These are phyloP conservation scores for Pongo abelii DNA, from an alignment of 2,113 vertebrate species.

Conservation along the genomic window DNA sequence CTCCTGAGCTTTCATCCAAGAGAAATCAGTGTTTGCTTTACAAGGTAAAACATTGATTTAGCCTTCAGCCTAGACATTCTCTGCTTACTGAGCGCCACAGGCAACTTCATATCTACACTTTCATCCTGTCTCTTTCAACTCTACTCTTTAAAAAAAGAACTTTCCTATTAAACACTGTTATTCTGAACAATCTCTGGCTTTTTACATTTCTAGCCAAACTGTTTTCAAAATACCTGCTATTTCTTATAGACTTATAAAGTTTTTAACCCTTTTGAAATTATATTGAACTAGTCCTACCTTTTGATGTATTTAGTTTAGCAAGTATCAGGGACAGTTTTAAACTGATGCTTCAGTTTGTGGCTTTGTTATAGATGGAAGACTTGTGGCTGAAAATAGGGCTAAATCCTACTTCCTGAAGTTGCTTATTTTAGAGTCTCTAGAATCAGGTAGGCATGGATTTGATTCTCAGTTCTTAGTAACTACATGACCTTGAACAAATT, in stretches of 20 bases:
- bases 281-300: background rate
- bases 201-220: background rate
- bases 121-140: conserved; percentile 2
- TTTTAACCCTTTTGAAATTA: background rate
- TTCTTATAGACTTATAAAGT: background rate
- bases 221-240: background rate
- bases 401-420: background rate
- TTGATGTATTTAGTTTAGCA: background rate
- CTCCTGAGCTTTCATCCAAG: background rate
- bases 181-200: background rate
- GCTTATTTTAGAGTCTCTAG: background rate
- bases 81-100: background rate
- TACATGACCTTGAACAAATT: background rate
- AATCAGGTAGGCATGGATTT: background rate
- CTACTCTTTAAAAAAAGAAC: background rate
- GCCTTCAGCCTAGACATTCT: background rate
- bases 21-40: background rate
- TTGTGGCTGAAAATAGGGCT: background rate
- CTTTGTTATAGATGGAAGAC: background rate
- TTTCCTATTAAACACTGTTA: background rate
- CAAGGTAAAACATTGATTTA: background rate
- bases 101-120: background rate
- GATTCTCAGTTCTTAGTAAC: background rate
- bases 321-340: background rate
- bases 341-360: background rate